Evolutionary conservation across 2,797 vertebrate species (phyloP), one percentile per base, ranked within the genome.

Genomic region (Sorex maritimensis): DNA sequence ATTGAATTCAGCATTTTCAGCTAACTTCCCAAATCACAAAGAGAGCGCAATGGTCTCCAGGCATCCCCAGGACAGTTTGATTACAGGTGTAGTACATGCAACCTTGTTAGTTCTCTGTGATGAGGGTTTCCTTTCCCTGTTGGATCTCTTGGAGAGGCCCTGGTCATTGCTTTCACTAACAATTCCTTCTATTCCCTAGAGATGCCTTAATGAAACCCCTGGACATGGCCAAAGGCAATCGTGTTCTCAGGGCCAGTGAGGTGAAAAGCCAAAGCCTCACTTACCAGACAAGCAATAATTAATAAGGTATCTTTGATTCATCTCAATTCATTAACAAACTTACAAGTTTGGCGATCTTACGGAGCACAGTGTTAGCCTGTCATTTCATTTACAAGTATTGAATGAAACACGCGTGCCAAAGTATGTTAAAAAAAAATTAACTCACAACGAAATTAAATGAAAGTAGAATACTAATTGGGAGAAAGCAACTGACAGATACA

Each of bases 151-250:
- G 94, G 95, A 96, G 97, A 97, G 91, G 97, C 98, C 98, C 98
- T 98, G 98, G 98, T 99, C 99, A 99, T 98, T 98, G 98, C 98
- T 98, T 99, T 98, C 98, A 94, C 99, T 99, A 99, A 99, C 99
- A 99, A 98, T 99, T 99, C 98, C 98, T 99, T 97, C 98, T 98
- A 95, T 97, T 99, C 99, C 99, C 99, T 93, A 94, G 99, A 98
- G 99, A 98, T 97, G 98, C 97, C 98, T 98, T 99, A 99, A 99
- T 99, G 99, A 99, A 99, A 98, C 99, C 99, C 98, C 98, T 98
- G 97, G 99, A 99, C 98, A 99, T 99, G 98, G 99, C 99, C 98
- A 98, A 99, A 98, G 99, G 99, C 99, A 97, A 99, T 98, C 98
- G 98, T 98, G 98, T 95, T 98, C 97, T 97, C 98, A 98, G 96